These are phyloP conservation scores for Coracias cyanogaster DNA, from an alignment of 2,797 vertebrate genomes.

Conservation along the genomic window DNA sequence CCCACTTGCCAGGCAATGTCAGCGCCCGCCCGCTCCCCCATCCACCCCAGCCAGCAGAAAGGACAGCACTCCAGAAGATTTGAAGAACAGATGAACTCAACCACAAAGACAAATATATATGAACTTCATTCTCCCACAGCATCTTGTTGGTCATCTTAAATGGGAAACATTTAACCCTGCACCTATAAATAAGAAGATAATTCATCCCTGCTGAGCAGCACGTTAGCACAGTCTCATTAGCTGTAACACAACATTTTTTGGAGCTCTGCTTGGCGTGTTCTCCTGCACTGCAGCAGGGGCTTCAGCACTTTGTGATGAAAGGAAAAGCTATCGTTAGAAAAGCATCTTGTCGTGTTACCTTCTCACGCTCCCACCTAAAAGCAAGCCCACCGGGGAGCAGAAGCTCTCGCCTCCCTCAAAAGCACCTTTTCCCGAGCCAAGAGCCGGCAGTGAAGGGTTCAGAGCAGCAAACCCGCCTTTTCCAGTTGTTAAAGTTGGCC, in stretches of 20 bases:
- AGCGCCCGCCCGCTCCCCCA: neutral
- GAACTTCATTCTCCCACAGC: neutral
- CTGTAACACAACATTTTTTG: neutral
- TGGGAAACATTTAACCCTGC: neutral
- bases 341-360: neutral
- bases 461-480: conserved; percentile 21
- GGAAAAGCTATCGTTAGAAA: conserved; percentile 9
- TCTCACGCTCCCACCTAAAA: conserved; percentile 17
- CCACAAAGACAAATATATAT: neutral
- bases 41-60: neutral
- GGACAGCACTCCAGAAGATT: neutral
- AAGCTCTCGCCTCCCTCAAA: conserved; percentile 24
- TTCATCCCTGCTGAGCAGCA: conserved; percentile 14
- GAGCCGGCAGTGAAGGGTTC: neutral
- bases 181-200: conserved; percentile 27
- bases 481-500: conserved; percentile 65
- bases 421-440: conserved; percentile 45
- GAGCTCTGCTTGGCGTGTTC: conserved; percentile 51
- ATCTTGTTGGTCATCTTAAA: neutral
- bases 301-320: conserved; percentile 31
- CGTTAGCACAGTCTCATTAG: conserved; percentile 49
- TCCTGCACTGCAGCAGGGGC: conserved; percentile 79
- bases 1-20: neutral
- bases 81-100: conserved; percentile 16
- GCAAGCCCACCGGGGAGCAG: neutral